Conservation (phyloP, 2,113 vertebrate genomes). For the Lathamus discolor region DNA sequence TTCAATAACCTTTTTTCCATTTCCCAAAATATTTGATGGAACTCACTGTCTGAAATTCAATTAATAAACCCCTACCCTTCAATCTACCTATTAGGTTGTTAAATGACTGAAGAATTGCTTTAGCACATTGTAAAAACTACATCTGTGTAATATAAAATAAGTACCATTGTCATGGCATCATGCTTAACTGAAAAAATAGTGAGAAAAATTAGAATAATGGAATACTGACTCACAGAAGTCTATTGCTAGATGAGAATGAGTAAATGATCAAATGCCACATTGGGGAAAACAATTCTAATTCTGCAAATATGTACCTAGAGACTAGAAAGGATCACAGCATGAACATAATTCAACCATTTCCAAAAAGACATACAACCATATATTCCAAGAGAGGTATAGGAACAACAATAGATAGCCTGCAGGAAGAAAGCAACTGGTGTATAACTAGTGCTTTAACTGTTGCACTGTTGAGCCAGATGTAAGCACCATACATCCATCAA, state of each 20-base stretch:
- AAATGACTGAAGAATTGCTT: background rate
- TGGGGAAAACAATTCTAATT: background rate
- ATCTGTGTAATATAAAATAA: background rate
- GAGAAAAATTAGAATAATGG: background rate
- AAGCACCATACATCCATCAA: fast-evolving
- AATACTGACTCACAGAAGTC: background rate
- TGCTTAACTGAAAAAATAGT: background rate
- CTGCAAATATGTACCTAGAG: background rate
- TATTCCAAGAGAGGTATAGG: background rate
- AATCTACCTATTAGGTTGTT: background rate
- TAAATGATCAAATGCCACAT: background rate
- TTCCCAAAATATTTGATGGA: background rate
- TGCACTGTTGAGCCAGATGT: background rate
- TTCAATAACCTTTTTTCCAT: background rate
- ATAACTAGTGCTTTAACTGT: background rate
- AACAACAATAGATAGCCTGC: background rate
- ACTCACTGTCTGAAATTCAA: background rate
- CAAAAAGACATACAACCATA: fast-evolving
- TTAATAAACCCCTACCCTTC: background rate
- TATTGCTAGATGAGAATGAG: background rate
- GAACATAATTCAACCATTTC: background rate
- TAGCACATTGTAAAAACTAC: background rate
- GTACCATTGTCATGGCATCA: background rate
- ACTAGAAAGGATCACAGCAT: background rate
- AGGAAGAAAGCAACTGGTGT: background rate